phyloP scores from a whole-genome alignment of 2,888 invertebrate species.

The Pyrgus malvae region DNA sequence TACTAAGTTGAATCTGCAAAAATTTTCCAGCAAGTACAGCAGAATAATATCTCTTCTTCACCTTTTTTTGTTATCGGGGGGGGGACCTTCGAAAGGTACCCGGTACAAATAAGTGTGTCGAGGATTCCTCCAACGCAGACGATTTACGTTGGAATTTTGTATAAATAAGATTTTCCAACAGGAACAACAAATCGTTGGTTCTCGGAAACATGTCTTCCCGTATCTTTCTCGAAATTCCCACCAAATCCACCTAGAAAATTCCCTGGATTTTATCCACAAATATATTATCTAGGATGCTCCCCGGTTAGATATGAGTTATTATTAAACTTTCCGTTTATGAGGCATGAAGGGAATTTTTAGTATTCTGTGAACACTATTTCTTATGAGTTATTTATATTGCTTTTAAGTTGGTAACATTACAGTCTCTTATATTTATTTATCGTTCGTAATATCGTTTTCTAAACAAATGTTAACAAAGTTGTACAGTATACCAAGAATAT shows the following conservation, averaged over 20 bases:
- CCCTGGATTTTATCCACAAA: constrained; percentile 11
- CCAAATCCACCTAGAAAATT: constrained; percentile 24
- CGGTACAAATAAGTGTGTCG: no score
- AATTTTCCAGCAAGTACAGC: no score
- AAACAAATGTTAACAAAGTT: no score
- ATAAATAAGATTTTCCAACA: constrained; percentile 15
- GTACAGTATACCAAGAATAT: no score
- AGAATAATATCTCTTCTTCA: no score
- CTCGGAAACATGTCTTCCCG: constrained; percentile 13
- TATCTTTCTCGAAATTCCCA: constrained; percentile 22
- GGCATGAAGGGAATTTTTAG: constrained; percentile 22
- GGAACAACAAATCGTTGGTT: constrained; percentile 25
- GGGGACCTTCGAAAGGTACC: background rate
- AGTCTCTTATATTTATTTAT: no score
- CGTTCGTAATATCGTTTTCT: no score
- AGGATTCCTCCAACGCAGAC: background rate
- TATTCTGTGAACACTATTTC: constrained; percentile 10
- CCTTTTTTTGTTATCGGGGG: no score
- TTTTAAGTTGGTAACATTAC: no score
- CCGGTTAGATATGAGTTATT: constrained; percentile 24
- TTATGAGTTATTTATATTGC: constrained; percentile 5
- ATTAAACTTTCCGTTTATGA: constrained; percentile 25
- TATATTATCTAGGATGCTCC: constrained; percentile 21
- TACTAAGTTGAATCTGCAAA: no score
- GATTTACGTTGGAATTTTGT: constrained; percentile 16